These are phyloP conservation scores for Acanthurus leucopareius DNA, from an alignment of 2,797 vertebrate genomes.

Conservation along the genomic window DNA sequence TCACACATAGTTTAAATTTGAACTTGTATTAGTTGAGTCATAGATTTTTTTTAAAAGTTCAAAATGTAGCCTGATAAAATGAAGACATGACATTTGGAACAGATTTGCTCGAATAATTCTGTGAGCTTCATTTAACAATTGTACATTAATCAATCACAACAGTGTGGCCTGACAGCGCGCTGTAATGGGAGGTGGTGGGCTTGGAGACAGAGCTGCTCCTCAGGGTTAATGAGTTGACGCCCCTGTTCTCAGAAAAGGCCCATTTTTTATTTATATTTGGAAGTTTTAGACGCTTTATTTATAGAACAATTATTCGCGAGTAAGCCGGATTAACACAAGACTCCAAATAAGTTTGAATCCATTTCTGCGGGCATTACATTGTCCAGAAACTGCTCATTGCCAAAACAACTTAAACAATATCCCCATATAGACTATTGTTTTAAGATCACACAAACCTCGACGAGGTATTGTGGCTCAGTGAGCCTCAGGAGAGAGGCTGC, in stretches of 20 bases:
- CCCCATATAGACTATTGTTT: conserved; percentile 2
- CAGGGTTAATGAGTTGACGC: conserved; percentile 30
- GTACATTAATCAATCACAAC: conserved; percentile 38
- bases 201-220: conserved; percentile 29
- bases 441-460: conserved; percentile 19
- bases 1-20: not conserved
- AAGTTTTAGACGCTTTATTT: conserved; percentile 16
- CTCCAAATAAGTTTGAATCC: conserved; percentile 24
- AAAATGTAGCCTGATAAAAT: not conserved
- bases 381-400: conserved; percentile 17
- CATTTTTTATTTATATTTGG: not conserved
- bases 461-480: conserved; percentile 32
- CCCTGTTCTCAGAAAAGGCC: conserved; percentile 10
- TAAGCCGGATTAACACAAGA: not conserved
- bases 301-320: not conserved
- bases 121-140: not conserved
- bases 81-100: not conserved
- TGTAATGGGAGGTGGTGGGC: conserved; percentile 19
- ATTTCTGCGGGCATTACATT: not conserved
- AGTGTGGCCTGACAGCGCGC: conserved; percentile 18
- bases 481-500: conserved; percentile 59
- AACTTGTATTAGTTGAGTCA: not conserved
- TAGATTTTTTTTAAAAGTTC: not conserved
- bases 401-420: not conserved
- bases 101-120: not conserved